Evolutionary conservation across 2,888 invertebrate genomes (phyloP).

Genomic region (Noctua pronuba): DNA sequence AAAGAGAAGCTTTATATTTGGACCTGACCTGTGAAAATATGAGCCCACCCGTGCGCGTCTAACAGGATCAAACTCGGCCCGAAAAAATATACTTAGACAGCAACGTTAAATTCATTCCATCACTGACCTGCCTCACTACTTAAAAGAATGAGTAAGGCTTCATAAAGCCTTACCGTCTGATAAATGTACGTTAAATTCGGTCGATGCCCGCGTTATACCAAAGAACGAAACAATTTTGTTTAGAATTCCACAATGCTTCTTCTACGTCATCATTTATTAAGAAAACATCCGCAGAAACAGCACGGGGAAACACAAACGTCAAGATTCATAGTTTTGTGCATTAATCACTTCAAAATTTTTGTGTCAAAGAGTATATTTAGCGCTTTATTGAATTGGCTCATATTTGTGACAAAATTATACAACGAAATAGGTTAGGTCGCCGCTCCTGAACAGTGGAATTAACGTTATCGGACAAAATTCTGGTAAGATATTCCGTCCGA

Average conservation of each 20-base stretch:
- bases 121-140: conserved; percentile 60
- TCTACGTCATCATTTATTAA: conserved; percentile 53
- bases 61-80: conserved; percentile 52
- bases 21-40: conserved; percentile 42
- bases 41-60: conserved; percentile 45
- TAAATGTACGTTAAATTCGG: conserved; percentile 50
- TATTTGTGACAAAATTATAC: conserved; percentile 3
- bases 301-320: conserved; percentile 35
- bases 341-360: conserved; percentile 41
- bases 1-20: conserved; percentile 28
- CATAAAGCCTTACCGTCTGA: conserved; percentile 54
- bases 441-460: conserved; percentile 1
- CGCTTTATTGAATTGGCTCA: conserved; percentile 24
- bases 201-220: conserved; percentile 29
- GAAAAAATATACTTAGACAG: conserved; percentile 45
- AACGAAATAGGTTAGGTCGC: not conserved
- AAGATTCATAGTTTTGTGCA: conserved; percentile 39
- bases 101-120: conserved; percentile 45
- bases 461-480: conserved; percentile 35
- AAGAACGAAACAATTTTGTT: conserved; percentile 52
- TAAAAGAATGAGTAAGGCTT: conserved; percentile 61
- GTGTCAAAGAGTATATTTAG: conserved; percentile 31
- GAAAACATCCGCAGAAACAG: conserved; percentile 52
- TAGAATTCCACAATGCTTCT: conserved; percentile 53
- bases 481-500: conserved; percentile 51